Evolutionary conservation across 2,888 invertebrate genomes (phyloP).

Genomic region (Tuta absoluta): DNA sequence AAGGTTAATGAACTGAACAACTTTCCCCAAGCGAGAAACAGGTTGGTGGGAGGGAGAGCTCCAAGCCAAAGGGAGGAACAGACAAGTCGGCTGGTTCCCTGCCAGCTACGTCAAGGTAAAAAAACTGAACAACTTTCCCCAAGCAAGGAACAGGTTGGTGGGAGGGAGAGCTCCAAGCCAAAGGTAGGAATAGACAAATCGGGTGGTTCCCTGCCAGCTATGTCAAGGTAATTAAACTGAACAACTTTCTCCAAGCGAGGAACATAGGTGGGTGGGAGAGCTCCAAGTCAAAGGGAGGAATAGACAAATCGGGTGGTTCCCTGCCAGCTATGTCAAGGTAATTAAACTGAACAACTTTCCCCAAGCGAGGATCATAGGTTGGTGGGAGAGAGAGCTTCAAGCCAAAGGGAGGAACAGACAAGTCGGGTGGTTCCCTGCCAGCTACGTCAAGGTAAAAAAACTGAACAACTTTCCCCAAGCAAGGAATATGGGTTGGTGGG

Average conservation of each 20-base stretch:
- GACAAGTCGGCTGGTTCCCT: too few relatives aligned
- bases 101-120: too few relatives aligned
- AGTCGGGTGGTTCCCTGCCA: too few relatives aligned
- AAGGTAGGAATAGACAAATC: constrained; percentile 93
- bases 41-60: too few relatives aligned
- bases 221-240: constrained; percentile 89
- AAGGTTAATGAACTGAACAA: too few relatives aligned
- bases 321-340: neutral
- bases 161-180: constrained; percentile 97
- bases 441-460: neutral
- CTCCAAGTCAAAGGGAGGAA: constrained; percentile 95
- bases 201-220: constrained; percentile 99
- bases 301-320: constrained; percentile 81
- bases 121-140: too few relatives aligned
- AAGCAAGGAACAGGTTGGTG: too few relatives aligned
- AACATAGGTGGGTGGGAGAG: constrained; percentile 99
- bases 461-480: too few relatives aligned
- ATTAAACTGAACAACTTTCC: constrained; percentile 53
- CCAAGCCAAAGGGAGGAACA: too few relatives aligned
- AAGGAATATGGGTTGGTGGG: constrained; percentile 70
- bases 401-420: too few relatives aligned
- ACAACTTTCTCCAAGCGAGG: too few relatives aligned
- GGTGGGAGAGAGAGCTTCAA: constrained; percentile 90
- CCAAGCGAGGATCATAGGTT: constrained; percentile 98
- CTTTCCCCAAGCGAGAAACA: too few relatives aligned